phyloP scores from a whole-genome alignment of 2,113 vertebrate genomes.

The Caloenas nicobarica region DNA sequence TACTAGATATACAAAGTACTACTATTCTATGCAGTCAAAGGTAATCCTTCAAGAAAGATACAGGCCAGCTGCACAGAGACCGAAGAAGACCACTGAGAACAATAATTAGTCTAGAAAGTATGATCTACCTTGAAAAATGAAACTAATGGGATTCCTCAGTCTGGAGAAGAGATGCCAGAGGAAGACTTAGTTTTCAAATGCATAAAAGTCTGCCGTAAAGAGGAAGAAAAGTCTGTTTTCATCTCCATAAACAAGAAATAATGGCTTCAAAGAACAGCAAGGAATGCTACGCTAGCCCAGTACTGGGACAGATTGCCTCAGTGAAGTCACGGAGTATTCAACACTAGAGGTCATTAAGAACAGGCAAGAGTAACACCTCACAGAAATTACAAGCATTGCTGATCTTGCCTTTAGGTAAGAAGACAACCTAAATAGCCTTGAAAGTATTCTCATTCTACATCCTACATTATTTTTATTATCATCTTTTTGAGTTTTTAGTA shows the following conservation, averaged over 20 bases:
- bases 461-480: not conserved
- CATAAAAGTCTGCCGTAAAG: not conserved
- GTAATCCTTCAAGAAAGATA: not conserved
- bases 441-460: not conserved
- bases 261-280: not conserved
- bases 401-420: not conserved
- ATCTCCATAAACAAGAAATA: not conserved
- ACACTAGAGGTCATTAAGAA: not conserved
- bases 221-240: not conserved
- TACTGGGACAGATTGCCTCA: not conserved
- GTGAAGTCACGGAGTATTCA: not conserved
- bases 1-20: not conserved
- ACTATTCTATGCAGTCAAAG: not conserved
- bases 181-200: not conserved
- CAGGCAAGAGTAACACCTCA: not conserved
- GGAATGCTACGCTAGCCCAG: not conserved
- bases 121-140: not conserved
- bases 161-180: not conserved
- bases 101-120: not conserved
- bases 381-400: not conserved
- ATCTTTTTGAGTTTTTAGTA: not conserved
- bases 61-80: not conserved
- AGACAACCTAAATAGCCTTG: not conserved
- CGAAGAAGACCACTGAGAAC: not conserved
- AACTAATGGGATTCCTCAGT: not conserved